Evolutionary conservation across 2,113 vertebrate species (phyloP).

Genomic region (Hiodon tergisus): DNA sequence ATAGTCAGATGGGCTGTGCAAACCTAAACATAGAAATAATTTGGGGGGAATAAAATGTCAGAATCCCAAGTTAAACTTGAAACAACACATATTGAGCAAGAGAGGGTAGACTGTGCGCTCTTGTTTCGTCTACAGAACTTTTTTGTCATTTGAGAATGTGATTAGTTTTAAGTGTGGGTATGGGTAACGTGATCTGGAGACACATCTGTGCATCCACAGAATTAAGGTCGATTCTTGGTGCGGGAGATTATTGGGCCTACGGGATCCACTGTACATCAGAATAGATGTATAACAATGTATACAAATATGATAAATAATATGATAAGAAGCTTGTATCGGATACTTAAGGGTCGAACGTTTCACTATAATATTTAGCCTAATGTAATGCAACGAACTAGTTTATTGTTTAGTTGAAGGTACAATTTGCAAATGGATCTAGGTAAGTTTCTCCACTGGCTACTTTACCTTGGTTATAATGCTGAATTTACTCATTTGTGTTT

Average conservation of each 20-base stretch:
- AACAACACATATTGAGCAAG: background rate
- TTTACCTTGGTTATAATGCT: too few relatives aligned
- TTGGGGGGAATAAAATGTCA: background rate
- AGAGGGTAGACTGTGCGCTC: background rate
- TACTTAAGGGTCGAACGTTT: background rate
- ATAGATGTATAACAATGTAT: too few relatives aligned
- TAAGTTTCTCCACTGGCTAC: too few relatives aligned
- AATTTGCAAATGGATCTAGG: background rate
- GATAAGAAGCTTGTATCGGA: background rate
- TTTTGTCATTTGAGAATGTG: background rate
- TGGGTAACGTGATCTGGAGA: background rate
- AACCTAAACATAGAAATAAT: too few relatives aligned
- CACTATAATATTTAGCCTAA: background rate
- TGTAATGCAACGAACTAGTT: background rate
- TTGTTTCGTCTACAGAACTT: constrained; percentile 5
- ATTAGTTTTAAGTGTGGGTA: background rate
- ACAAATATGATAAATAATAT: background rate
- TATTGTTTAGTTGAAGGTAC: background rate
- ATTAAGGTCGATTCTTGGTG: constrained; percentile 9
- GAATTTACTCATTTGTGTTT: background rate
- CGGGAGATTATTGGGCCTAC: too few relatives aligned
- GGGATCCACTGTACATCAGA: background rate
- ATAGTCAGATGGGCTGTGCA: background rate
- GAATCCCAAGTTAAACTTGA: background rate
- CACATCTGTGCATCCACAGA: background rate